Percentiles rank a stretch among this genome's conserved stretches.
Evolutionary conservation across 2,888 invertebrate genomes (phyloP).

Genomic region (Rhaphigaster nebulosa): DNA sequence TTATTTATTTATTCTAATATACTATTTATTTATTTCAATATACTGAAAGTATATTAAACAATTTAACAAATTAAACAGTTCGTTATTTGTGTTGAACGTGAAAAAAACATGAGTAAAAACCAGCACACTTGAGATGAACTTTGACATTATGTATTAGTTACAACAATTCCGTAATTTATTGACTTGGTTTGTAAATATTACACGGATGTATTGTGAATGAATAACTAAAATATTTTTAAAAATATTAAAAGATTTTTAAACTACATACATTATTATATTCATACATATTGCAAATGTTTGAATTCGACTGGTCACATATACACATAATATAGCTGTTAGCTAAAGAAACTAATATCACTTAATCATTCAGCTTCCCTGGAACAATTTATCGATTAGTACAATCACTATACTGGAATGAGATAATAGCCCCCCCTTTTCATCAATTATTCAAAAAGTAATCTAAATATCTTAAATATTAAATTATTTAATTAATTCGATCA

Average conservation of each 20-base stretch:
- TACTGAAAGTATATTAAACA: no score
- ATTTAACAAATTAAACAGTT: no score
- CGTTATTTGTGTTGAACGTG: no score
- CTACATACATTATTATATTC: not conserved
- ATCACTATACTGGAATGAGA: not conserved
- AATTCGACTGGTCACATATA: not conserved
- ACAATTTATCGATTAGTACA: conserved; percentile 3
- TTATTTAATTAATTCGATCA: not conserved
- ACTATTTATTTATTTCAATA: no score
- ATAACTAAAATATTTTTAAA: not conserved
- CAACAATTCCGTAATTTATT: no score
- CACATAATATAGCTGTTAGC: not conserved
- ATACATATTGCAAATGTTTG: not conserved
- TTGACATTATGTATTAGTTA: not conserved
- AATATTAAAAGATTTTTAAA: not conserved
- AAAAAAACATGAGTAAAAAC: not conserved
- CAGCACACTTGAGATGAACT: not conserved
- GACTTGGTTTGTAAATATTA: not conserved
- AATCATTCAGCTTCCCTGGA: not conserved
- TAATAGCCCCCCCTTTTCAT: not conserved
- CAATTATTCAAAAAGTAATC: not conserved
- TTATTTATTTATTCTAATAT: no score
- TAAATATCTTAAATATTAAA: not conserved
- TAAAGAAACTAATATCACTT: not conserved
- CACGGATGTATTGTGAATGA: not conserved